Conservation (phyloP, 2,113 vertebrate species). For the Sinocyclocheilus grahami region DNA sequence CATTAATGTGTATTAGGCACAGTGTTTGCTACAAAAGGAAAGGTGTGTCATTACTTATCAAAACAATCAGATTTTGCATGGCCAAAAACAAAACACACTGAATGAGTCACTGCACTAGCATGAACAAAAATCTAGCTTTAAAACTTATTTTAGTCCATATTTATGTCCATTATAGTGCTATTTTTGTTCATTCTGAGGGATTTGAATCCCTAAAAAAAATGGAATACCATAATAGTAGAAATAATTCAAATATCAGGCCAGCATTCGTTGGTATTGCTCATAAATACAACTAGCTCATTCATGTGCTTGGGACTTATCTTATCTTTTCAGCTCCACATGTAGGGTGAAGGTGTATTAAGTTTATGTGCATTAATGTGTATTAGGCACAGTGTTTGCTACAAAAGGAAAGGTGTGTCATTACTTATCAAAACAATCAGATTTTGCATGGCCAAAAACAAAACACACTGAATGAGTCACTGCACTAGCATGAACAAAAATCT, state of each 20-base stretch:
- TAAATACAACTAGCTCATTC: background rate
- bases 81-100: background rate
- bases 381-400: background rate
- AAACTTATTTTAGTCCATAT: background rate
- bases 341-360: background rate
- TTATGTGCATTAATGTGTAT: background rate
- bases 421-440: background rate
- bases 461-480: background rate
- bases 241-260: background rate
- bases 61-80: background rate
- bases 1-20: background rate
- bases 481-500: background rate
- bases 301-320: background rate
- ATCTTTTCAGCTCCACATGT: background rate
- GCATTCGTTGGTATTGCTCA: background rate
- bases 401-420: background rate
- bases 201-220: no score
- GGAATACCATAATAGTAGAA: background rate
- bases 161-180: background rate
- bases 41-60: background rate
- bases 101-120: background rate
- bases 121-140: background rate
- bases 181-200: background rate
- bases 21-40: background rate
- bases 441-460: background rate